A percentile compares a stretch with the other conserved stretches of the same genome.
Evolutionary conservation across 1,140 invertebrate genomes (phyloP).

Genomic region (Acromyrmex heyeri): DNA sequence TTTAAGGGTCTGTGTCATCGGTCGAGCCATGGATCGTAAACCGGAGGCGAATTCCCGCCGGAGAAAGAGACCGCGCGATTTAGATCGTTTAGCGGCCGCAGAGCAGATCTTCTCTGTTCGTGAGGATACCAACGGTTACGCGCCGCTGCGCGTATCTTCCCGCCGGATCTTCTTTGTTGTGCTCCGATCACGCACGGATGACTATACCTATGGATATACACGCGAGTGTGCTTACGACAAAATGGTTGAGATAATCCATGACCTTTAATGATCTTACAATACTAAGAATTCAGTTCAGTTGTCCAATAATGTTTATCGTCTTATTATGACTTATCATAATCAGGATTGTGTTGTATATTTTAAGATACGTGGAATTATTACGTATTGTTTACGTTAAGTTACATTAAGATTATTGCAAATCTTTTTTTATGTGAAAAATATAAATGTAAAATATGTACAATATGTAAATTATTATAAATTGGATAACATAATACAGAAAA

Average conservation of each 20-base stretch:
- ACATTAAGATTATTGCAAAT: no score
- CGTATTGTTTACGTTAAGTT: no score
- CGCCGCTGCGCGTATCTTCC: slow-evolving; percentile 39
- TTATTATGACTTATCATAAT: not conserved
- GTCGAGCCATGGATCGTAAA: slow-evolving; percentile 58
- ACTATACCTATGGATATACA: slow-evolving; percentile 32
- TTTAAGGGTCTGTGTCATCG: slow-evolving; percentile 72
- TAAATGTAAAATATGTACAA: no score
- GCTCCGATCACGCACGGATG: slow-evolving; percentile 53
- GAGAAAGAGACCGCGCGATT: slow-evolving; percentile 18
- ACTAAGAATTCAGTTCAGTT: slow-evolving; percentile 3
- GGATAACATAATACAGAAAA: no score
- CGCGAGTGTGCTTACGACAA: slow-evolving; percentile 42
- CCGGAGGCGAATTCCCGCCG: slow-evolving; percentile 45
- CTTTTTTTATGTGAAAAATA: no score
- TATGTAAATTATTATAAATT: no score
- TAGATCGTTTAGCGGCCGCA: slow-evolving; percentile 59
- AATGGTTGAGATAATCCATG: slow-evolving; percentile 42
- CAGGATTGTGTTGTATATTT: no score
- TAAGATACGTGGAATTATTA: no score
- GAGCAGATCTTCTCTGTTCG: slow-evolving; percentile 39
- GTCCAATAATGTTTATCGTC: slow-evolving; percentile 15
- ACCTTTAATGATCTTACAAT: slow-evolving; percentile 37
- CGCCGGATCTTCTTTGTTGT: slow-evolving; percentile 57
- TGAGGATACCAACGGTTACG: slow-evolving; percentile 38